phyloP scores from a whole-genome alignment of 2,888 invertebrate genomes.

The Zaprionus obscuricornis region DNA sequence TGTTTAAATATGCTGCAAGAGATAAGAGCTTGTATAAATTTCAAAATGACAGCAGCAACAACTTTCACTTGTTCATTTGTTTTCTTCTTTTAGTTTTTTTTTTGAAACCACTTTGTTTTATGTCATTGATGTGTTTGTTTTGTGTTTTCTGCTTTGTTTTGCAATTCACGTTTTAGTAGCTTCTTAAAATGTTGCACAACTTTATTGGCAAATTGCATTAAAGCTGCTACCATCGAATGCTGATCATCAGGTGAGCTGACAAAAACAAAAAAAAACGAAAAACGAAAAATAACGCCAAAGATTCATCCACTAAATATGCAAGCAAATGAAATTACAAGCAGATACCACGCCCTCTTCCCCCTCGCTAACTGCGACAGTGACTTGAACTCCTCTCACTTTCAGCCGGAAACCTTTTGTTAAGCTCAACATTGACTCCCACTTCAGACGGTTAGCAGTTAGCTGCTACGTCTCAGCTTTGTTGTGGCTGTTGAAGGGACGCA shows the following conservation, averaged over 20 bases:
- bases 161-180: constrained; percentile 1
- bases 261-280: too few relatives aligned
- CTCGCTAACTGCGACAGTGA: not conserved
- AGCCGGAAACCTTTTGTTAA: constrained; percentile 42
- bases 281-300: constrained; percentile 12
- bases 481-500: too few relatives aligned
- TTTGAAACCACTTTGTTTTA: too few relatives aligned
- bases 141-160: not conserved
- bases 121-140: not conserved
- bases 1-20: too few relatives aligned
- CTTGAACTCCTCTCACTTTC: not conserved
- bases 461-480: too few relatives aligned
- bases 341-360: constrained; percentile 2
- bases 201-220: constrained; percentile 55
- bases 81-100: constrained; percentile 1
- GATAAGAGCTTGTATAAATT: too few relatives aligned
- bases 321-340: constrained; percentile 61
- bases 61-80: too few relatives aligned
- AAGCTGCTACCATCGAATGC: constrained; percentile 22
- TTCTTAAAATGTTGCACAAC: constrained; percentile 37
- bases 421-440: too few relatives aligned
- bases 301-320: constrained; percentile 54
- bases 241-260: constrained; percentile 36
- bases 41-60: too few relatives aligned
- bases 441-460: too few relatives aligned